A percentile compares a stretch with the other conserved stretches of the same genome.
These are phyloP conservation scores for Allacma fusca DNA, from an alignment of 2,888 invertebrate species.

Conservation along the genomic window DNA sequence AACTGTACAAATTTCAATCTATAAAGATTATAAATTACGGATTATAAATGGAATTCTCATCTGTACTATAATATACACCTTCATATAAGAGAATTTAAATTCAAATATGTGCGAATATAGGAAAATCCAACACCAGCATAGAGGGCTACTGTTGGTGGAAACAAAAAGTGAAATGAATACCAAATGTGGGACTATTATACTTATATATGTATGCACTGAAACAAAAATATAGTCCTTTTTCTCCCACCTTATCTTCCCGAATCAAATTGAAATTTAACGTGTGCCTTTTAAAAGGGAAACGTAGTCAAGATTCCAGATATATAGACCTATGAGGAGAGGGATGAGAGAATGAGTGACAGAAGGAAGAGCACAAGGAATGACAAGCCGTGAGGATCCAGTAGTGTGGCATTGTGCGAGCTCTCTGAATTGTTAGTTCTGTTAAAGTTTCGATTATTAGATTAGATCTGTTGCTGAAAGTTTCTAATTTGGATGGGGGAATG, in stretches of 20 bases:
- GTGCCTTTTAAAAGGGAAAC: no score
- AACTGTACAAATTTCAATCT: no score
- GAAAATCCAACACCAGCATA: neutral
- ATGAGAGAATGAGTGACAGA: no score
- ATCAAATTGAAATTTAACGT: conserved; percentile 20
- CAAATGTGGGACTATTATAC: conserved; percentile 15
- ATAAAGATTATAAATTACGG: no score
- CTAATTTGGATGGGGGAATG: conserved; percentile 33
- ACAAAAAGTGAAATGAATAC: conserved; percentile 24
- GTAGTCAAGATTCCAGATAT: no score
- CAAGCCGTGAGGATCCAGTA: neutral
- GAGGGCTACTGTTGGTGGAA: neutral
- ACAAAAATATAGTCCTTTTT: neutral
- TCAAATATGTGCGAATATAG: neutral
- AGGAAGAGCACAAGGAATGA: conserved; percentile 1
- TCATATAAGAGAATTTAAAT: no score
- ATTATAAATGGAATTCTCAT: no score
- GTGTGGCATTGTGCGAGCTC: no score
- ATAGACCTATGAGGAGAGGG: no score
- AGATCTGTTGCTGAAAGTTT: conserved; percentile 42
- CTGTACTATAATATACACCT: no score
- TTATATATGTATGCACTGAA: neutral
- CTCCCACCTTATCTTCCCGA: neutral
- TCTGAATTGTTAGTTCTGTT: neutral
- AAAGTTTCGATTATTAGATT: conserved; percentile 43